Percentiles rank a stretch among this genome's conserved stretches.
Evolutionary conservation across 2,113 vertebrate genomes (phyloP).

Genomic region (Corythaixoides concolor): DNA sequence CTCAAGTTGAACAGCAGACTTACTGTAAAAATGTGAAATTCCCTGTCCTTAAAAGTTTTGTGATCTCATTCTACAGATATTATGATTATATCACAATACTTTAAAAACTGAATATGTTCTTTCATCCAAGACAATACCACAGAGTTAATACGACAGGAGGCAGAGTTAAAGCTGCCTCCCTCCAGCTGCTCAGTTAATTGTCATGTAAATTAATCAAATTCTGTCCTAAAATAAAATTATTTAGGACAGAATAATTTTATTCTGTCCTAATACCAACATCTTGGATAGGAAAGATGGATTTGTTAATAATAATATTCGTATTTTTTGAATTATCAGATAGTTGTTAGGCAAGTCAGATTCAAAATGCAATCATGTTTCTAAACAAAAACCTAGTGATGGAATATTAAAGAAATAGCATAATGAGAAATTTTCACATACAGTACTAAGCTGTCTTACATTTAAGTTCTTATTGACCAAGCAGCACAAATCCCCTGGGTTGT

Average conservation of each 20-base stretch:
- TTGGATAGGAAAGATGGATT: not conserved
- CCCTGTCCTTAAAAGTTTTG: not conserved
- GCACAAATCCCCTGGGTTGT: slow-evolving; percentile 81
- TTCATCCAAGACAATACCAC: not conserved
- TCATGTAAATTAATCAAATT: not conserved
- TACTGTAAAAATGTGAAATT: not conserved
- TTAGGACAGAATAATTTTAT: too few relatives aligned
- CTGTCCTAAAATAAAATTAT: not conserved
- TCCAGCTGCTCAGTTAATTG: not conserved
- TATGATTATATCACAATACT: not conserved
- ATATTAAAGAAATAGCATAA: not conserved
- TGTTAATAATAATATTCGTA: not conserved
- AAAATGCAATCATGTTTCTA: not conserved
- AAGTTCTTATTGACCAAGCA: slow-evolving; percentile 84
- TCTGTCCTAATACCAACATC: not conserved
- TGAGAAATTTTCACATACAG: not conserved
- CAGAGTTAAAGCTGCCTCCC: not conserved
- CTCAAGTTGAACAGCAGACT: not conserved
- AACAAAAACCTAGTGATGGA: not conserved
- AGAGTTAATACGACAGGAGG: not conserved
- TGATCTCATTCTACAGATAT: not conserved
- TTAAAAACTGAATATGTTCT: not conserved
- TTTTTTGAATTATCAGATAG: not conserved
- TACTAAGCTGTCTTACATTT: slow-evolving; percentile 74
- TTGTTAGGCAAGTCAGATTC: not conserved